Evolutionary conservation across 2,113 vertebrate species (phyloP).

Genomic region (Alouatta palliata): DNA sequence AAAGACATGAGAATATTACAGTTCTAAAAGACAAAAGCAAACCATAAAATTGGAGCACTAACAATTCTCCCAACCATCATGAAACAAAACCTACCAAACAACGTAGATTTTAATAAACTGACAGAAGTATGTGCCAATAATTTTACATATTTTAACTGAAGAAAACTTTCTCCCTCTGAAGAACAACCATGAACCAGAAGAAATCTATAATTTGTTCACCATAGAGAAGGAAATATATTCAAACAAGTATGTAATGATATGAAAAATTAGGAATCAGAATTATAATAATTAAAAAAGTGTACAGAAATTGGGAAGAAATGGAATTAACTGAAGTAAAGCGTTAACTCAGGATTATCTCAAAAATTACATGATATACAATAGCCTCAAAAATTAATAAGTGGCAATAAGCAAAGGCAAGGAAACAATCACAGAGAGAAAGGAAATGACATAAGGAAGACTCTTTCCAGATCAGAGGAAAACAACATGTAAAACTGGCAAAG

Average conservation of each 20-base stretch:
- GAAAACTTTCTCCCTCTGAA: neutral
- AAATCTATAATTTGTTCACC: neutral
- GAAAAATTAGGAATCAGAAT: neutral
- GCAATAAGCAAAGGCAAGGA: neutral
- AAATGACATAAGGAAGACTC: neutral
- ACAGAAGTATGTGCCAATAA: neutral
- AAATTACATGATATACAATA: neutral
- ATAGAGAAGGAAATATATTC: neutral
- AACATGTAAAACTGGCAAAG: neutral
- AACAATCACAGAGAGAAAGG: neutral
- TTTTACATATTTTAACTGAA: neutral
- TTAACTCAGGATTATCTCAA: neutral
- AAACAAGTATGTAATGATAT: neutral
- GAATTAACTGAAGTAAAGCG: neutral
- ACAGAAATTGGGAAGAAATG: neutral
- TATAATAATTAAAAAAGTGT: neutral
- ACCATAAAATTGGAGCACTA: neutral
- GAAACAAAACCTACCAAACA: neutral
- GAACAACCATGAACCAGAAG: neutral
- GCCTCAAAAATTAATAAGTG: neutral
- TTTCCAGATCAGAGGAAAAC: neutral
- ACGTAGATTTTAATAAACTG: neutral
- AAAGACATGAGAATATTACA: neutral
- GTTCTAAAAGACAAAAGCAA: neutral
- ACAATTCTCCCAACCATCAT: neutral